Evolutionary conservation across 2,113 vertebrate species (phyloP).

Genomic region (Psophia crepitans): DNA sequence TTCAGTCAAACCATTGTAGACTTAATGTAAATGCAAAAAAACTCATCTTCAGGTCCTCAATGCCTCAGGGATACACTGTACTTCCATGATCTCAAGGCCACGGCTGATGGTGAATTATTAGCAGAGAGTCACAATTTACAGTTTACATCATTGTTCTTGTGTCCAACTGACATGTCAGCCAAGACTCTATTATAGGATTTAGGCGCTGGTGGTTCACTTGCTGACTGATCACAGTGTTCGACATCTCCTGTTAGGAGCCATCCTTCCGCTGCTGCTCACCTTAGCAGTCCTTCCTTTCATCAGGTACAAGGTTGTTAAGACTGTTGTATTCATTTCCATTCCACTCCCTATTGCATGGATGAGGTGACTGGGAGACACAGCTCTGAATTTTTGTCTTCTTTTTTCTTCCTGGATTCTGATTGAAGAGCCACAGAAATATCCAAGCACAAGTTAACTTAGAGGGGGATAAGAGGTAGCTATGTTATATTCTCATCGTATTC

Average conservation of each 20-base stretch:
- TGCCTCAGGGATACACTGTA: background rate
- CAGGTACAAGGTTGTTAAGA: background rate
- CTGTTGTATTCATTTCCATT: background rate
- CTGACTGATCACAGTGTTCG: background rate
- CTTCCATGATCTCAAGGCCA: background rate
- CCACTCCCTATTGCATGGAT: background rate
- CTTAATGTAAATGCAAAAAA: background rate
- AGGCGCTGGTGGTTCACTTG: background rate
- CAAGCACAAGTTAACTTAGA: background rate
- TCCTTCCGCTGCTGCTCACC: background rate
- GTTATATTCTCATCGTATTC: background rate
- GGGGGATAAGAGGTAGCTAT: background rate
- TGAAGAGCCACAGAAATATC: background rate
- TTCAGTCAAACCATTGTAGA: background rate
- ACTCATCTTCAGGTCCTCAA: background rate
- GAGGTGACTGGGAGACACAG: background rate
- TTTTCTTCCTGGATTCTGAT: background rate
- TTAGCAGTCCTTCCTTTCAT: background rate
- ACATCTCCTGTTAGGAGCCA: background rate
- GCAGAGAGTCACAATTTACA: background rate
- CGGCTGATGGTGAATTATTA: background rate
- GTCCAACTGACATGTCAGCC: background rate
- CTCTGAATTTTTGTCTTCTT: background rate
- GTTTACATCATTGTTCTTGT: background rate
- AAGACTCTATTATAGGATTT: background rate